These are phyloP conservation scores for Nasonia longicornis DNA, from an alignment of 1,140 invertebrate species.

Conservation along the genomic window DNA sequence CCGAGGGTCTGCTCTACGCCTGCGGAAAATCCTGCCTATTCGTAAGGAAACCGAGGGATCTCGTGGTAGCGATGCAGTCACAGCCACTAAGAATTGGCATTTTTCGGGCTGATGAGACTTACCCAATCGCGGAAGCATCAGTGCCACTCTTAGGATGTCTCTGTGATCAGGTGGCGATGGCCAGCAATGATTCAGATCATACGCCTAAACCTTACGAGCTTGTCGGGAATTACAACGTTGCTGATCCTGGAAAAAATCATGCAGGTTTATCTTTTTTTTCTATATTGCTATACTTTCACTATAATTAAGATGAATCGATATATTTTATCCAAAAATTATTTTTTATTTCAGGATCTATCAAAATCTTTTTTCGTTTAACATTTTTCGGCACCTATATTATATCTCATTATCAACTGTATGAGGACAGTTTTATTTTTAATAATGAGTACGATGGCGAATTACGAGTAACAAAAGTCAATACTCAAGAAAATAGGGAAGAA, in stretches of 20 bases:
- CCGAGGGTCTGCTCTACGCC: constrained; percentile 55
- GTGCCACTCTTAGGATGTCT: constrained; percentile 60
- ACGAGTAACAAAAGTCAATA: constrained; percentile 49
- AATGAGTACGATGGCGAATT: constrained; percentile 54
- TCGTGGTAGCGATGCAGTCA: constrained; percentile 57
- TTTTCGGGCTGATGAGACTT: constrained; percentile 61
- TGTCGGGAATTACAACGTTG: constrained; percentile 55
- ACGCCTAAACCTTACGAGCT: constrained; percentile 59
- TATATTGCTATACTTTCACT: background rate
- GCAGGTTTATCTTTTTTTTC: constrained; percentile 48
- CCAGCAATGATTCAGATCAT: constrained; percentile 57
- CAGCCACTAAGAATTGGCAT: constrained; percentile 58
- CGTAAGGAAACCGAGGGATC: constrained; percentile 56
- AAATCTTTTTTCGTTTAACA: constrained; percentile 56
- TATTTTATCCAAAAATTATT: background rate
- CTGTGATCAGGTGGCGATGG: constrained; percentile 64
- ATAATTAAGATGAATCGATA: background rate
- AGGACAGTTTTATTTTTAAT: constrained; percentile 53
- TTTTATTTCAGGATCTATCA: constrained; percentile 49
- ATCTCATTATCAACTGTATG: constrained; percentile 56
- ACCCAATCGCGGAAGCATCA: constrained; percentile 60
- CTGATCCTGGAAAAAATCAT: constrained; percentile 61
- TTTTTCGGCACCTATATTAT: constrained; percentile 59
- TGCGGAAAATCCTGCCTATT: constrained; percentile 61
- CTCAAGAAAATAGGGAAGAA: background rate